Conservation (phyloP, 2,113 vertebrate species). For the Trogon surrucura region DNA sequence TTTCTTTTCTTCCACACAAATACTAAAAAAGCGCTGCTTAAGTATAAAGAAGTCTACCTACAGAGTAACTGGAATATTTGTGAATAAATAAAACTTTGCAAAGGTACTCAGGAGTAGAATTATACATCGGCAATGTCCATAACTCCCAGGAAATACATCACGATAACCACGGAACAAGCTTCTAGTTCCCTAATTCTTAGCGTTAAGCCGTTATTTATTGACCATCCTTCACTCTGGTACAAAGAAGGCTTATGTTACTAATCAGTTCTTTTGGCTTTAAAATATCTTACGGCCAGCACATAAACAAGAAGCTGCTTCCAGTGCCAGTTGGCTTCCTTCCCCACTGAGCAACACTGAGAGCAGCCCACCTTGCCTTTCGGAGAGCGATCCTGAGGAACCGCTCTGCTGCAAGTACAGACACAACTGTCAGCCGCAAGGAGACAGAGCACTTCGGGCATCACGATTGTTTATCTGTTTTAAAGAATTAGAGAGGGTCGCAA, state of each 20-base stretch:
- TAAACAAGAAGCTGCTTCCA: not conserved
- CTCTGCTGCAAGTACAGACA: not conserved
- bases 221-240: not conserved
- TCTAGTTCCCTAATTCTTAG: not conserved
- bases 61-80: not conserved
- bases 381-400: not conserved
- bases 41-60: not conserved
- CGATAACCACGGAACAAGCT: not conserved
- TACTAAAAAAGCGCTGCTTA: not conserved
- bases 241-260: not conserved
- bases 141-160: not conserved
- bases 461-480: not conserved
- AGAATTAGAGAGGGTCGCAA: not conserved
- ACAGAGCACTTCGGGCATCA: not conserved
- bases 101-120: not conserved
- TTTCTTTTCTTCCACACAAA: not conserved
- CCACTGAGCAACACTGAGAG: not conserved
- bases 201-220: not conserved
- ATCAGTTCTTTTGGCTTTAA: not conserved
- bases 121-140: accelerated
- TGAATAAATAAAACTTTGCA: not conserved
- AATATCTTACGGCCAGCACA: not conserved
- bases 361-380: not conserved
- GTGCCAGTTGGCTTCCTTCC: not conserved
- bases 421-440: not conserved